phyloP scores from a whole-genome alignment of 2,888 invertebrate genomes.

The Eristalinus aeneus region DNA sequence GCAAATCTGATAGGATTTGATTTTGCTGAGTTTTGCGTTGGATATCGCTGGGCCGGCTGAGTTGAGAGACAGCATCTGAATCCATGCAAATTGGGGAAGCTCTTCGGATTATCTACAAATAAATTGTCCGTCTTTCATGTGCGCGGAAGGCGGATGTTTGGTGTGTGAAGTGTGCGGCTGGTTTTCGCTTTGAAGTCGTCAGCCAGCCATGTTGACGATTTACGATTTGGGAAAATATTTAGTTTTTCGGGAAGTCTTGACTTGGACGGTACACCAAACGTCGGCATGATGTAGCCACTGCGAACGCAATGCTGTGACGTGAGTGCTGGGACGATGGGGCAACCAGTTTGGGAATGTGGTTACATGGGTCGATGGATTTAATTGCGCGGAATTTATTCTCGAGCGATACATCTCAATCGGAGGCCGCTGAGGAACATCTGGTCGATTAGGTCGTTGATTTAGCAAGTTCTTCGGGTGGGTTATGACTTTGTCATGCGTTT shows the following conservation, averaged over 20 bases:
- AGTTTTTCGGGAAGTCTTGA: neutral
- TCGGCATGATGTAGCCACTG: neutral
- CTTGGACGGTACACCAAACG: neutral
- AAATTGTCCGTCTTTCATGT: constrained; percentile 35
- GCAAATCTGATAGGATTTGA: neutral
- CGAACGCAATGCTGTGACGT: neutral
- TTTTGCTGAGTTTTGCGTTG: neutral
- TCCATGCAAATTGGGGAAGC: neutral
- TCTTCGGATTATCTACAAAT: constrained; percentile 1
- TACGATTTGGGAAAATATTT: neutral
- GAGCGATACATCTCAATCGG: neutral
- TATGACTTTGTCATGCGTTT: too few species aligned
- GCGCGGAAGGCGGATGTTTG: constrained; percentile 14
- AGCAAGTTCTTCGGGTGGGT: neutral
- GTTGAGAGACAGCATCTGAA: neutral
- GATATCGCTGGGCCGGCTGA: too few species aligned
- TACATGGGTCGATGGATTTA: neutral
- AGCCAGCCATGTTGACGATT: neutral
- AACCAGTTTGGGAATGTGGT: neutral
- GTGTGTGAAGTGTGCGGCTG: constrained; percentile 1
- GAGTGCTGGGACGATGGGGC: too few species aligned
- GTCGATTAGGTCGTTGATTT: neutral
- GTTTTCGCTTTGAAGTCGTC: constrained; percentile 8
- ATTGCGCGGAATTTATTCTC: neutral
- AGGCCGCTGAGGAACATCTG: neutral